Conservation (phyloP, 2,888 invertebrate species). For the Slavum lentiscoides region DNA sequence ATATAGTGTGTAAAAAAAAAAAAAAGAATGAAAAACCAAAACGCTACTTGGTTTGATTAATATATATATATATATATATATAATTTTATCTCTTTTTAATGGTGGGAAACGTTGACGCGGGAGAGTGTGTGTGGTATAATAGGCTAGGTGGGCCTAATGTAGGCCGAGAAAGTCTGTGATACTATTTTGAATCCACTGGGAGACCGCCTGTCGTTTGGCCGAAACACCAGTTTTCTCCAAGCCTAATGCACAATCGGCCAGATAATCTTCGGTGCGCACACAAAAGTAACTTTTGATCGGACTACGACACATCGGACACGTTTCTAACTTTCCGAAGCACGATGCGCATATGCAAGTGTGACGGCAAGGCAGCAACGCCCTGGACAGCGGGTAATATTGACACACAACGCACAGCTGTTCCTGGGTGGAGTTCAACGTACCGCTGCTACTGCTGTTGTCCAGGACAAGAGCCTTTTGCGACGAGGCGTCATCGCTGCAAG, state of each 20-base stretch:
- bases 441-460: slow-evolving; percentile 56
- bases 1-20: background rate
- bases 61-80: no score
- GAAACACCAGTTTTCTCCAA: slow-evolving; percentile 60
- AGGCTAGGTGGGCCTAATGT: slow-evolving; percentile 58
- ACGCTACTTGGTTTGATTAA: background rate
- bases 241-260: slow-evolving; percentile 62
- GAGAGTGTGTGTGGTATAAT: background rate
- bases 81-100: background rate
- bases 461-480: slow-evolving; percentile 57
- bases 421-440: slow-evolving; percentile 60
- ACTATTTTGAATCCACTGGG: slow-evolving; percentile 66
- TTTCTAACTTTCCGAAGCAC: slow-evolving; percentile 78
- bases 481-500: slow-evolving; percentile 58
- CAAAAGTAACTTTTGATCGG: slow-evolving; percentile 83
- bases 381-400: slow-evolving; percentile 74
- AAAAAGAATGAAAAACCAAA: background rate
- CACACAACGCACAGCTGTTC: slow-evolving; percentile 80
- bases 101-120: background rate
- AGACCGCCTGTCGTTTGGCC: slow-evolving; percentile 59
- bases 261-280: slow-evolving; percentile 76
- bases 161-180: slow-evolving; percentile 77
- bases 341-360: slow-evolving; percentile 84
- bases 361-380: slow-evolving; percentile 80
- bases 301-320: slow-evolving; percentile 85